Percentiles rank a stretch among this genome's conserved stretches.
Evolutionary conservation across 1,140 invertebrate species (phyloP).

Genomic region (Drosophila yakuba): DNA sequence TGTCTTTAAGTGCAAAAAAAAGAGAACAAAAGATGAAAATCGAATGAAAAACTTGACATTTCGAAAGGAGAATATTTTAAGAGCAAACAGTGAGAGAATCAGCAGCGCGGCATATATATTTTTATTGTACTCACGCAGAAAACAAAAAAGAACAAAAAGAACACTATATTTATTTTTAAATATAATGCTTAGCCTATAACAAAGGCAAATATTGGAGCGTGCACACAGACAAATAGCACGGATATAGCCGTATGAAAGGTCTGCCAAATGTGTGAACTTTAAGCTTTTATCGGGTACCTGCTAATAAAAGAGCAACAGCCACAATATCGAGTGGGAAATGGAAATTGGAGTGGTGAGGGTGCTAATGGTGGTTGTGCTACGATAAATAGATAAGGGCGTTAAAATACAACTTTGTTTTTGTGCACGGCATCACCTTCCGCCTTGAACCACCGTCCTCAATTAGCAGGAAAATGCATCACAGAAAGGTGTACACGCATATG

Average conservation of each 20-base stretch:
- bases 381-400: constrained; percentile 55
- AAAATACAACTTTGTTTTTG: constrained; percentile 46
- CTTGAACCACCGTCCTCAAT: constrained; percentile 21
- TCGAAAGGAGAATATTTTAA: constrained; percentile 34
- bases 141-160: neutral
- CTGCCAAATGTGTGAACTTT: constrained; percentile 74
- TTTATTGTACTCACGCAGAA: constrained; percentile 68
- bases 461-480: constrained; percentile 61
- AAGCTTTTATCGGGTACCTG: constrained; percentile 77
- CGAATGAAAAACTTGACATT: constrained; percentile 68
- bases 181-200: constrained; percentile 47
- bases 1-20: constrained; percentile 60
- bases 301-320: constrained; percentile 66
- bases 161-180: constrained; percentile 69
- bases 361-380: neutral
- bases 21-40: constrained; percentile 40
- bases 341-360: no score
- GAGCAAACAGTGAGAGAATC: constrained; percentile 23
- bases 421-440: neutral
- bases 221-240: constrained; percentile 9
- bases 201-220: constrained; percentile 49
- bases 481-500: constrained; percentile 55
- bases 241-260: constrained; percentile 23
- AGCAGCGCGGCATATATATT: constrained; percentile 29
- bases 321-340: constrained; percentile 3